Percentiles rank a stretch among this genome's conserved stretches.
Evolutionary conservation across 1,140 invertebrate species (phyloP).

Genomic region (Pectinophora gossypiella): DNA sequence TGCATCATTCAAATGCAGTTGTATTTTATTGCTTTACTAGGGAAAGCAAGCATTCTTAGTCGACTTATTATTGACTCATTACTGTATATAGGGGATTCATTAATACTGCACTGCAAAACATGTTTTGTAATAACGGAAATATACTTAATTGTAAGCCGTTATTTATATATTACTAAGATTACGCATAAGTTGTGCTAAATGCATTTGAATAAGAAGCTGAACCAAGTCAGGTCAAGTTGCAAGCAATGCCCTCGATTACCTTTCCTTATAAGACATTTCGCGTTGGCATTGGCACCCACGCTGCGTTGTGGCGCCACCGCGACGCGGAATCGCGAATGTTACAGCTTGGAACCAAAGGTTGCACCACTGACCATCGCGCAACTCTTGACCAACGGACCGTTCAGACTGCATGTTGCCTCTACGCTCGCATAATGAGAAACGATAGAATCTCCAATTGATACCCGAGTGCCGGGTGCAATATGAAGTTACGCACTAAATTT

Average conservation of each 20-base stretch:
- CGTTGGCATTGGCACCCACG: conserved; percentile 16
- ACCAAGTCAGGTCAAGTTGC: too few relatives aligned
- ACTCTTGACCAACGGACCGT: conserved; percentile 25
- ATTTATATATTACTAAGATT: too few relatives aligned
- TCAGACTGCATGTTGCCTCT: conserved; percentile 22
- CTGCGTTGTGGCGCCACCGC: neutral
- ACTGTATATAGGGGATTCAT: too few relatives aligned
- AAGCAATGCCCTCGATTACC: neutral
- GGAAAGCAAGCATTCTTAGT: too few relatives aligned
- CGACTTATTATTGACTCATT: too few relatives aligned
- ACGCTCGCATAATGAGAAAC: conserved; percentile 20
- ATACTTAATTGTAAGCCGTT: too few relatives aligned
- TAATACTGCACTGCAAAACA: too few relatives aligned
- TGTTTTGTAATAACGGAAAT: too few relatives aligned
- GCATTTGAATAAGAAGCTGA: too few relatives aligned
- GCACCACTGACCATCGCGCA: conserved; percentile 37
- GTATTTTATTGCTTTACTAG: too few relatives aligned
- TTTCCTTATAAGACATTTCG: neutral
- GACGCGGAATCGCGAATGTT: neutral
- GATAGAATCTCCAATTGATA: conserved; percentile 10
- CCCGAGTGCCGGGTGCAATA: neutral
- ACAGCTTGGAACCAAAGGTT: conserved; percentile 22
- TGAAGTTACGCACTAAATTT: neutral
- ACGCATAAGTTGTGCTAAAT: too few relatives aligned
- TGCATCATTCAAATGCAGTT: too few relatives aligned